Evolutionary conservation across 92 coral and sea anemone genomes (phyloP), one percentile per base, ranked within the genome.

Genomic region (Phenganax marumi): DNA sequence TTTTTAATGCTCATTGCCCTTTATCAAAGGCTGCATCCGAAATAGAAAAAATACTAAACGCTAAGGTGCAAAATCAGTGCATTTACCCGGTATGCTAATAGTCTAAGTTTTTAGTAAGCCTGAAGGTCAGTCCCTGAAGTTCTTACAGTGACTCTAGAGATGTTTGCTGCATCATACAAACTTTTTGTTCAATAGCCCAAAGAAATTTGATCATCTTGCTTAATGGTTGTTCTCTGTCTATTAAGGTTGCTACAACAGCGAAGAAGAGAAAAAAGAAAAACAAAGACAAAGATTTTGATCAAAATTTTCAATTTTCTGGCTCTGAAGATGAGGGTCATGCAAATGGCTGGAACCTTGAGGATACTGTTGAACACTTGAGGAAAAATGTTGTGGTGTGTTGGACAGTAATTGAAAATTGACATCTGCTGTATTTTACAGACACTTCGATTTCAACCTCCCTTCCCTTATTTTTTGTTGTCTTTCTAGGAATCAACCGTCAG

Each of bases 261-360:
- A 92, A 86, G 69, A 89, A 84, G 50, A 85, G 74, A 63, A 86
- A 70, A 51, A 89, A 93, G 89, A 85, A 73, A 70, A 81, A 77
- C 48, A 73, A 76, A 19, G 90, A 81, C 13, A 82, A 89, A 69
- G 52, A 86, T 81, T 95, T 95, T 80, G 89, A 89, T 11, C 89
- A 90, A n/a, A 88, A 78, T 46, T 95, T 95, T 85, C 81, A 91
- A 79, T 95, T 95, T 81, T 85, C 90, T 51, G 90, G 83, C 3
- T 88, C 78, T 16, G 97, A 91, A 9, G 83, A 78, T 48, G 92
- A 79, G 26, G 26, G 26, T 50, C 47, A 24, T 79, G 52, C 23
- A 53, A 85, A 80, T 70, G 82, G 91, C 46, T 95, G 98, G 98
- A 89, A 89, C 70, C 90, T 95, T 23, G 98, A 92, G 56, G 84